Evolutionary conservation across 2,888 invertebrate species (phyloP), one percentile per base, ranked within the genome.

Genomic region (Diaperis boleti): DNA sequence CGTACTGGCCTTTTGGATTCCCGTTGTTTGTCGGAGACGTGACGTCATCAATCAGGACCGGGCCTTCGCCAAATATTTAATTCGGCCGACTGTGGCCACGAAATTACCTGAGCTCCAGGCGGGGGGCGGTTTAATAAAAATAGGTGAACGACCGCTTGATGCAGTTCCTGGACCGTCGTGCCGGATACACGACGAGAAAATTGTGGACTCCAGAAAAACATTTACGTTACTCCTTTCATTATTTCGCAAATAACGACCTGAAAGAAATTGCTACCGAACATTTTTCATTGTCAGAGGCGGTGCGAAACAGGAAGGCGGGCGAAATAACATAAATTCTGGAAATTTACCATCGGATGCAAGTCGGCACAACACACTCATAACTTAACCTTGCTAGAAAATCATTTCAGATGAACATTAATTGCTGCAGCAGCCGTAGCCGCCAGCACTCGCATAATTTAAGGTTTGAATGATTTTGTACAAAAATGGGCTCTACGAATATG

Each of bases 1-100:
- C 76, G 75, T 75, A 68, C 67, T 69, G 64, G 54, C 66, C 69
- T 67, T 66, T 71, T 73, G 74, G 75, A 78, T 77, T 77, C 77
- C 69, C 68, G 74, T 74, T 76, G 76, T 74, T 75, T 77, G 73
- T 71, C 70, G 69, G 68, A 69, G 64, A 68, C 75, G 74, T 74
- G 75, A 73, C 70, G 73, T 69, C 72, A 76, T 77, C 74, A 75
- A 76, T 77, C 75, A 39, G 50, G 26, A 45, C 29, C 44, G 35
- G 33, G 55, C 59, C 60, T 52, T 62, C 66, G 55, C 59, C 62
- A 67, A 69, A 70, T 67, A 66, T 72, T 71, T 68, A 71, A 72
- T 70, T 67, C 67, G 66, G 65, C 60, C 37, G 55, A 50, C 50
- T 50, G 57, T 52, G 37, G 52, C 50, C 62, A 52, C 57, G 42